These are phyloP conservation scores for Charaxes varanes DNA, from an alignment of 1,140 invertebrate genomes.

Conservation along the genomic window DNA sequence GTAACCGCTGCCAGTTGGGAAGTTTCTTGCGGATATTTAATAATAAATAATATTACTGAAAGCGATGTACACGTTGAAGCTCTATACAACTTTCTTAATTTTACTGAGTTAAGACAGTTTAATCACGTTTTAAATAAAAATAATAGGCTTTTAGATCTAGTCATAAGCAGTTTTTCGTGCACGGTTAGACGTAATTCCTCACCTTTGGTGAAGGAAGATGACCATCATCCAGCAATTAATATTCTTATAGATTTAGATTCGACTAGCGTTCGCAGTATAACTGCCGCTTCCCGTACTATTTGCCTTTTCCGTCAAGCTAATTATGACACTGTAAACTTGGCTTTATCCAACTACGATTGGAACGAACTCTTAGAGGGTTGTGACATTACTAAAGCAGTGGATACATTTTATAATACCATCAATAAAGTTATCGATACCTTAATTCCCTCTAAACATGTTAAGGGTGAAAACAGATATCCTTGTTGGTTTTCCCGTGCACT, in stretches of 20 bases:
- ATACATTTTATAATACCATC: not conserved
- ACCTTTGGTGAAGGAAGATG: not conserved
- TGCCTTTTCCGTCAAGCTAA: not conserved
- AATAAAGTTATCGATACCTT: not conserved
- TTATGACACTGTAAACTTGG: not conserved
- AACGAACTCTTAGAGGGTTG: not conserved
- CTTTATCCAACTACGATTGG: not conserved
- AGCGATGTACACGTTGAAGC: too few species aligned
- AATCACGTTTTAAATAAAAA: not conserved
- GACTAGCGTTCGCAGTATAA: not conserved
- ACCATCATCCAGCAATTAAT: not conserved
- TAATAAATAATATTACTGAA: too few species aligned
- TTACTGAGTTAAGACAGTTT: not conserved
- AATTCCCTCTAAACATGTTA: not conserved
- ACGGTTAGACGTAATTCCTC: not conserved
- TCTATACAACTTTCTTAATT: constrained; percentile 1
- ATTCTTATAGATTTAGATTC: not conserved
- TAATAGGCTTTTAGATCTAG: not conserved
- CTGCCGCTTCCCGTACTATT: not conserved
- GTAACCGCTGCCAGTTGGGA: too few species aligned
- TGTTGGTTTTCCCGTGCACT: not conserved
- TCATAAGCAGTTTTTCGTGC: not conserved
- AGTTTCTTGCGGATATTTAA: too few species aligned
- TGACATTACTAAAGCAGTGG: not conserved
- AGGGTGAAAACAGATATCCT: not conserved